Conservation (phyloP, 2,888 invertebrate species). For the Calliopum simillimum region DNA sequence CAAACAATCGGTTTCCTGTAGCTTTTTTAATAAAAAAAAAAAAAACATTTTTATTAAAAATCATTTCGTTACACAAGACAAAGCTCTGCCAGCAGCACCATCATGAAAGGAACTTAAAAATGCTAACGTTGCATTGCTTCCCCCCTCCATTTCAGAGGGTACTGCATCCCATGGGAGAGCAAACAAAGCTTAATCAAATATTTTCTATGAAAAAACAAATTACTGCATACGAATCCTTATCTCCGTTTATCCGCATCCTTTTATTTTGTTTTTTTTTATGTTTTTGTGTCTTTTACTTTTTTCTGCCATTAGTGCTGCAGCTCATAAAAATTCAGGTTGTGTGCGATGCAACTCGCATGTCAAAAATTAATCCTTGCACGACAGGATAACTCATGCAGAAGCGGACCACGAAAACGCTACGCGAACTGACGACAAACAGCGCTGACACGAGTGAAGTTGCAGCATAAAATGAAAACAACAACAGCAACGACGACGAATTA, state of each 20-base stretch:
- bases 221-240: neutral
- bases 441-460: neutral
- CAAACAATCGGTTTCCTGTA: too few species aligned
- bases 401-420: neutral
- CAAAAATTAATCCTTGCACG: conserved; percentile 31
- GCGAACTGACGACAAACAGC: conserved; percentile 18
- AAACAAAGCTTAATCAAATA: conserved; percentile 32
- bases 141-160: too few species aligned
- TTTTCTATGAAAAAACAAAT: conserved; percentile 26
- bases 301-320: too few species aligned
- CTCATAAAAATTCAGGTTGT: too few species aligned
- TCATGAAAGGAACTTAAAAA: too few species aligned
- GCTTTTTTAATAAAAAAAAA: too few species aligned
- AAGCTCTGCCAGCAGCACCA: too few species aligned
- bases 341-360: conserved; percentile 27
- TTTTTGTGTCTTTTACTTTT: neutral
- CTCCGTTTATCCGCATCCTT: neutral
- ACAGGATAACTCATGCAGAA: conserved; percentile 30
- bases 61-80: too few species aligned
- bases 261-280: too few species aligned
- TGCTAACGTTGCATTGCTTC: too few species aligned
- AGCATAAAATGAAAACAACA: neutral
- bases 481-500: neutral
- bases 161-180: neutral
- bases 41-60: too few species aligned